Evolutionary conservation across 1,140 invertebrate genomes (phyloP), one percentile per base, ranked within the genome.

Genomic region (Papilio aristodemus): DNA sequence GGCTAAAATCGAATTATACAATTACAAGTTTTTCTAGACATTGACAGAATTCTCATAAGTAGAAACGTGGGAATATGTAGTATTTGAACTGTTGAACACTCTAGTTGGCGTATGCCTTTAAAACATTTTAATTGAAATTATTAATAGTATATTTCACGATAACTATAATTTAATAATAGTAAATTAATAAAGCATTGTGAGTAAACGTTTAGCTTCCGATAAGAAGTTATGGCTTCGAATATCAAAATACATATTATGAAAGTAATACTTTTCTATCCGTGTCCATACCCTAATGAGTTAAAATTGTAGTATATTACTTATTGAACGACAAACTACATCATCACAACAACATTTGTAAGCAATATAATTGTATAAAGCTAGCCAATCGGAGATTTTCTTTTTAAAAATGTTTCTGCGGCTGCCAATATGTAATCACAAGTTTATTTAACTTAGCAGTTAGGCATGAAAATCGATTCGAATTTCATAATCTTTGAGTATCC

Each of bases 1-100:
- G 46, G 22, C 17, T 54, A 54, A 54, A 54, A 54, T 54, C 46
- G 46, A 54, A 54, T 54, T 54, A 54, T 22, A 54, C 46, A 54
- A 54, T 54, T 54, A 54, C 46, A 22, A 54, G 19, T 54, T 54
- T 54, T 54, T 54, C 19, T 54, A 25, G 9, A 19, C 46, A 54
- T 54, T 54, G 22, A 25, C 22, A 11, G 19, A 9, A 54, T 54
- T 8, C 46, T 17, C 46, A 54, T 54, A 19, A 54, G 22, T 54
- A 54, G 9, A 54, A 17, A 54, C 46, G 46, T 54, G 46, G 46
- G 46, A 54, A 54, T 54, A 54, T 54, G 46, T 19, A 54, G 46
- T 19, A 13, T 54, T 54, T 54, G 22, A 25, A 54, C 10, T 10
- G 46, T 50, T 8, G n/a, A n/a, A n/a, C 43, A 4, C 8, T 54